Conservation (phyloP, 2,797 vertebrate species). For the Chelidonichthys spinosus region DNA sequence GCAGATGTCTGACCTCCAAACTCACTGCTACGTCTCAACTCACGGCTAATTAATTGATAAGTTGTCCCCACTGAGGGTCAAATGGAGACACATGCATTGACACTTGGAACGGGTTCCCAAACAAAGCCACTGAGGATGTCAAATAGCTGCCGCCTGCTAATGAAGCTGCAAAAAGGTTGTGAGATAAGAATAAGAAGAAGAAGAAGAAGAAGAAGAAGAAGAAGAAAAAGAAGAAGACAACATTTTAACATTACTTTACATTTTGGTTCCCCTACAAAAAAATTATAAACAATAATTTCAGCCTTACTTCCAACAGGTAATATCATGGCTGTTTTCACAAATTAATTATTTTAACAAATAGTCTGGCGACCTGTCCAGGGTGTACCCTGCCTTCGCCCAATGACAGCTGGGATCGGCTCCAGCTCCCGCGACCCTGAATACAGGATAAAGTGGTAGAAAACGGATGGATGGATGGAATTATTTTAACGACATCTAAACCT, state of each 20-base stretch:
- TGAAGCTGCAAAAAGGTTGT: conserved; percentile 7
- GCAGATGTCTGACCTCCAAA: conserved; percentile 43
- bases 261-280: background rate
- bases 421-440: too few relatives aligned
- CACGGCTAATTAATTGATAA: conserved; percentile 62
- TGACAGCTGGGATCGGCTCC: too few relatives aligned
- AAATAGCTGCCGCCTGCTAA: conserved; percentile 36
- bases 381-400: too few relatives aligned
- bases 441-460: too few relatives aligned
- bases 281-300: background rate
- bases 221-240: conserved; percentile 15
- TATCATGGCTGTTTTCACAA: background rate
- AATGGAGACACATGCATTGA: conserved; percentile 47
- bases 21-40: conserved; percentile 26
- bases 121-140: conserved; percentile 5
- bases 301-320: conserved; percentile 7
- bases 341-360: conserved; percentile 35
- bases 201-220: conserved; percentile 22
- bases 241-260: background rate
- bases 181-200: conserved; percentile 21
- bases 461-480: too few relatives aligned
- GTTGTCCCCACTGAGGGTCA: conserved; percentile 41
- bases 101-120: conserved; percentile 27
- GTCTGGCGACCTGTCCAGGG: too few relatives aligned
- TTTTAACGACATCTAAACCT: conserved; percentile 1